Evolutionary conservation across 2,888 invertebrate genomes (phyloP).

Genomic region (Zaprionus obscuricornis): DNA sequence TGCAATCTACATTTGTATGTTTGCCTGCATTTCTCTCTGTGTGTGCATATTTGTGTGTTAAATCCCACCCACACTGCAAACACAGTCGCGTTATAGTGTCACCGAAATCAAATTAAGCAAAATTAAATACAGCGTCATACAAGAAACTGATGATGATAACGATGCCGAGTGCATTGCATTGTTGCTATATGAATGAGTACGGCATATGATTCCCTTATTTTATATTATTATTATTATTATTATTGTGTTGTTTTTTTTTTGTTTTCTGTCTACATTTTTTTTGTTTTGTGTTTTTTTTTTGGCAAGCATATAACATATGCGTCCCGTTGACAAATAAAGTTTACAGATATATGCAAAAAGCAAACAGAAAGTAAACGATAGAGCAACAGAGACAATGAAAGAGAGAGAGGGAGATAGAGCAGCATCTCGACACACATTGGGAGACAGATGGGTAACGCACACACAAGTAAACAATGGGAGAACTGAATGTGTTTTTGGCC

Average conservation of each 20-base stretch:
- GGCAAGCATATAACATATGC: slow-evolving; percentile 69
- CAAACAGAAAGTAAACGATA: slow-evolving; percentile 12
- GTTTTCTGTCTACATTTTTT: neutral
- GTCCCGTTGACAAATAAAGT: slow-evolving; percentile 76
- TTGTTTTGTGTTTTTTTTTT: slow-evolving; percentile 36
- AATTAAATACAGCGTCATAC: slow-evolving; percentile 59
- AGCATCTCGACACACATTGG: slow-evolving; percentile 28
- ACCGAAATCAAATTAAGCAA: slow-evolving; percentile 68
- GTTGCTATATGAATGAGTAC: slow-evolving; percentile 14
- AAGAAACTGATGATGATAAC: slow-evolving; percentile 30
- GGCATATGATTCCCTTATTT: slow-evolving; percentile 56
- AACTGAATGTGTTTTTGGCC: slow-evolving; percentile 32
- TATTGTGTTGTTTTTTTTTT: slow-evolving; percentile 17
- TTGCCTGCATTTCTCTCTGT: too few relatives aligned
- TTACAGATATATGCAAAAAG: slow-evolving; percentile 64
- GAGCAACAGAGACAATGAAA: neutral
- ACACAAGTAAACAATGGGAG: slow-evolving; percentile 68
- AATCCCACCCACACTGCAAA: neutral
- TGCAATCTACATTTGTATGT: neutral
- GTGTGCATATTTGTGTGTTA: slow-evolving; percentile 2
- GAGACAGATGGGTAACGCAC: slow-evolving; percentile 63
- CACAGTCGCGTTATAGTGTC: slow-evolving; percentile 17
- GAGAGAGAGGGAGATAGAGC: neutral
- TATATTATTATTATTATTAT: slow-evolving; percentile 13
- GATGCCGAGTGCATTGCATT: slow-evolving; percentile 18